Conservation (phyloP, 2,113 vertebrate genomes). For the Sander vitreus region DNA sequence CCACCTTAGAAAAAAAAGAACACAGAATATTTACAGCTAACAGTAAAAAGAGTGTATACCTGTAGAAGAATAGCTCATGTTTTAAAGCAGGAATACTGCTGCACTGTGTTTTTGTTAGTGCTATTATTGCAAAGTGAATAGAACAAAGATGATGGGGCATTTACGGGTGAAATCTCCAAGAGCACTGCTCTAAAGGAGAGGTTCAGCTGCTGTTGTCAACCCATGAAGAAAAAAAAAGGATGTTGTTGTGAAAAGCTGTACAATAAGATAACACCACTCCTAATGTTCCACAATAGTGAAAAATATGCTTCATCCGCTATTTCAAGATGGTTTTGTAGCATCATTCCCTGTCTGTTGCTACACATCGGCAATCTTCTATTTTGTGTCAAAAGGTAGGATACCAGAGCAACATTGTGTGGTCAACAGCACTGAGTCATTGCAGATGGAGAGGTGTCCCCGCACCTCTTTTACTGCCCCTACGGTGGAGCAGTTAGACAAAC, state of each 20-base stretch:
- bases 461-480: constrained; percentile 60
- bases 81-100: constrained; percentile 64
- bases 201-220: constrained; percentile 34
- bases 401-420: constrained; percentile 47
- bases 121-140: constrained; percentile 75
- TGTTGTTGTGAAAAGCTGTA: constrained; percentile 47
- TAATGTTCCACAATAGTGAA: constrained; percentile 40
- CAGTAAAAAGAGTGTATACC: constrained; percentile 70
- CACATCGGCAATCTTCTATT: constrained; percentile 5
- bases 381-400: constrained; percentile 28
- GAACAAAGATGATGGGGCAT: constrained; percentile 40
- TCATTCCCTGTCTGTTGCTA: constrained; percentile 21
- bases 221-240: constrained; percentile 21
- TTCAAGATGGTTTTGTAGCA: neutral
- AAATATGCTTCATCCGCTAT: constrained; percentile 10
- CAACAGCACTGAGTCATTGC: constrained; percentile 51
- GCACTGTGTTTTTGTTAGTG: constrained; percentile 61
- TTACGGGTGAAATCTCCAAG: constrained; percentile 61
- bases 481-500: constrained; percentile 44
- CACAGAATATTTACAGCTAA: constrained; percentile 70
- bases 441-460: constrained; percentile 73
- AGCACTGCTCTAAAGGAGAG: constrained; percentile 77
- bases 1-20: constrained; percentile 47
- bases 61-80: constrained; percentile 63
- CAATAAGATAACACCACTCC: constrained; percentile 26